phyloP scores from a whole-genome alignment of 2,797 vertebrate genomes.

The Pangasius macronema region DNA sequence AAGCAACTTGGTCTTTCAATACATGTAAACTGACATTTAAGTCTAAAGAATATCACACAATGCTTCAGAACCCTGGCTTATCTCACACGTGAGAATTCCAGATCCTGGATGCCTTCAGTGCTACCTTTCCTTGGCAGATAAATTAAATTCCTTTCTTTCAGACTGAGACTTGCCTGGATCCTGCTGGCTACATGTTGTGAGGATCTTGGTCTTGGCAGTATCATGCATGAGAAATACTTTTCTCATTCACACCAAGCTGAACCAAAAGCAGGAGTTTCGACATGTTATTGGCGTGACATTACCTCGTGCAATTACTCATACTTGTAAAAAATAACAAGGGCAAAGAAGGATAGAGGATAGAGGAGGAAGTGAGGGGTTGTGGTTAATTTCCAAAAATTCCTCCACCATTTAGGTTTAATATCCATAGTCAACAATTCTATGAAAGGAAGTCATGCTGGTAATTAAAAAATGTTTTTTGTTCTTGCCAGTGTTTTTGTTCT shows the following conservation, averaged over 20 bases:
- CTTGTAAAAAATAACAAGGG: slow-evolving; percentile 1
- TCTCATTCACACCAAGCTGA: neutral
- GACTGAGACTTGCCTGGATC: slow-evolving; percentile 63
- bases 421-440: neutral
- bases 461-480: too few relatives aligned
- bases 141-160: slow-evolving; percentile 16
- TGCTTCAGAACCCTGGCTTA: slow-evolving; percentile 19
- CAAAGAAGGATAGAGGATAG: neutral
- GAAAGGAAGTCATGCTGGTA: neutral
- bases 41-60: slow-evolving; percentile 27
- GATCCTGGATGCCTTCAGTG: slow-evolving; percentile 42
- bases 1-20: slow-evolving; percentile 2
- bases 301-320: neutral
- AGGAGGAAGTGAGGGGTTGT: slow-evolving; percentile 1
- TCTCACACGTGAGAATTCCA: slow-evolving; percentile 28
- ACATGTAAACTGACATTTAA: slow-evolving; percentile 29
- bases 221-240: neutral
- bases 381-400: slow-evolving; percentile 7
- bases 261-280: slow-evolving; percentile 15
- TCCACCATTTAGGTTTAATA: neutral
- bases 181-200: slow-evolving; percentile 45
- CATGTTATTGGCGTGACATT: neutral
- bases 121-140: slow-evolving; percentile 61
- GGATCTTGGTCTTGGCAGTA: slow-evolving; percentile 26
- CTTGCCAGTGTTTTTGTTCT: too few relatives aligned